Evolutionary conservation across 2,113 vertebrate species (phyloP).

Genomic region (Scomber scombrus): DNA sequence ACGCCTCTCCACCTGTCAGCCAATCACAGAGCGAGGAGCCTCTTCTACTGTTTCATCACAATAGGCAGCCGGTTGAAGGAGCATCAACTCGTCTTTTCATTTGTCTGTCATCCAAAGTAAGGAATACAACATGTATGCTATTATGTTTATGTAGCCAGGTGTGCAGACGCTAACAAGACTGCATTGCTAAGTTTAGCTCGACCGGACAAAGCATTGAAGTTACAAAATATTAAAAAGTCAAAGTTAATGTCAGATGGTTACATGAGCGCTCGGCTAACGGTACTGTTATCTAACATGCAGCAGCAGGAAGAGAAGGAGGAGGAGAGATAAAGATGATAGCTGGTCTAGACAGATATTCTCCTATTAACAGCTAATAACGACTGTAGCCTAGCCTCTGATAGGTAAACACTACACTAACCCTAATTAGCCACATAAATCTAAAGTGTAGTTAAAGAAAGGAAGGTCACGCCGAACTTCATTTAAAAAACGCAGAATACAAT

Average conservation of each 20-base stretch:
- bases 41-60: background rate
- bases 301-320: no score
- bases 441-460: no score
- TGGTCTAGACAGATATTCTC: no score
- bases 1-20: constrained; percentile 23
- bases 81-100: background rate
- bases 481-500: no score
- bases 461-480: no score
- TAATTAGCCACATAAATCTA: background rate
- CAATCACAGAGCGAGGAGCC: constrained; percentile 21
- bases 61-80: background rate
- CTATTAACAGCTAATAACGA: no score
- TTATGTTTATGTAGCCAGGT: background rate
- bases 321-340: no score
- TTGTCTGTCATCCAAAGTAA: constrained; percentile 15
- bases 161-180: background rate
- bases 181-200: background rate
- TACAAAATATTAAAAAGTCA: no score
- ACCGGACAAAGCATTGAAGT: background rate
- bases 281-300: background rate
- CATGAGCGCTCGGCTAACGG: background rate
- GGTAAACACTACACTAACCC: no score
- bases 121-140: background rate
- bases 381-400: background rate
- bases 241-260: background rate